Conservation (phyloP, 2,113 vertebrate species). For the Eulemur macaco region DNA sequence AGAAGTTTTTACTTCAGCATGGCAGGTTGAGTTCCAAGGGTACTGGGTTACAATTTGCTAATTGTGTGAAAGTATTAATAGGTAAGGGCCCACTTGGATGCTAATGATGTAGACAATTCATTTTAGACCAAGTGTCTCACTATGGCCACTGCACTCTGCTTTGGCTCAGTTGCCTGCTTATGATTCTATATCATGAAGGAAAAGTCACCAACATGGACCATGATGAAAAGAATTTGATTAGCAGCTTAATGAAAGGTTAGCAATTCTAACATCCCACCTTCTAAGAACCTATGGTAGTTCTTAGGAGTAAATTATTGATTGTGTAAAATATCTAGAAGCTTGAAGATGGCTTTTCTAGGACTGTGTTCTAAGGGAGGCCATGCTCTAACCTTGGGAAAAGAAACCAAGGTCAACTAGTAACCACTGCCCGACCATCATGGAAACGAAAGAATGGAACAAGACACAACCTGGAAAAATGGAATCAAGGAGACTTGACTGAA, state of each 20-base stretch:
- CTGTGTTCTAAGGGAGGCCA: not conserved
- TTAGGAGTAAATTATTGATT: not conserved
- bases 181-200: not conserved
- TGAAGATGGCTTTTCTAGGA: not conserved
- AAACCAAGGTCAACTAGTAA: not conserved
- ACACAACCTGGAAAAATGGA: not conserved
- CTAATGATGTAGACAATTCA: not conserved
- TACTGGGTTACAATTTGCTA: not conserved
- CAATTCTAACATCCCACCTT: not conserved
- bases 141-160: not conserved
- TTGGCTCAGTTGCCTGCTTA: not conserved
- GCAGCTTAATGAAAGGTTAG: not conserved
- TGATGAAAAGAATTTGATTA: conserved; percentile 33
- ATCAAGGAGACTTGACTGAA: not conserved
- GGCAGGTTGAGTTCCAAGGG: not conserved
- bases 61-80: not conserved
- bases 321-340: not conserved
- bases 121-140: not conserved
- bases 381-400: not conserved
- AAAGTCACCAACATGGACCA: not conserved
- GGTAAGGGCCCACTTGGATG: not conserved
- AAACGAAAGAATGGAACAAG: not conserved
- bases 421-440: not conserved
- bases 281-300: not conserved
- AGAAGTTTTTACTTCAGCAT: not conserved